A percentile compares a stretch with the other conserved stretches of the same genome.
These are phyloP conservation scores for Periparus ater DNA, from an alignment of 2,797 vertebrate genomes.

Conservation along the genomic window DNA sequence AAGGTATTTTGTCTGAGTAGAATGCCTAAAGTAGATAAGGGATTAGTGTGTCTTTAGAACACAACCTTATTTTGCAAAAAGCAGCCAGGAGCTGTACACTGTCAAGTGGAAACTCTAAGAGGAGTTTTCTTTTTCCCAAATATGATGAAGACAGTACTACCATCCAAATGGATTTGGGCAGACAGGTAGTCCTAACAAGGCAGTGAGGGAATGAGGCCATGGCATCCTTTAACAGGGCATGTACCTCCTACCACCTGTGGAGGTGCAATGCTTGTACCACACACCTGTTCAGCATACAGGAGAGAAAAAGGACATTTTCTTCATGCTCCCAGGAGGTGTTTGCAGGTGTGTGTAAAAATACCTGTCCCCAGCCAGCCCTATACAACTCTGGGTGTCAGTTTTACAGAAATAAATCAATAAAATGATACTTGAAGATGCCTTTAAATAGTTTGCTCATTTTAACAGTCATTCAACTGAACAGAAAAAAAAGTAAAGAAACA, in stretches of 20 bases:
- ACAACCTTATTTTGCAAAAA: neutral
- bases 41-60: neutral
- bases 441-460: neutral
- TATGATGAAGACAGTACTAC: neutral
- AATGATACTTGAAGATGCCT: neutral
- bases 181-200: accelerated
- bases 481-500: neutral
- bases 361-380: neutral
- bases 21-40: neutral
- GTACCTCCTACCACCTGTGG: neutral
- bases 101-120: neutral
- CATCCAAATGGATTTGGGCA: neutral
- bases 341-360: neutral
- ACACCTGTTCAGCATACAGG: neutral
- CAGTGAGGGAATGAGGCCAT: neutral
- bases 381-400: neutral
- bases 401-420: neutral
- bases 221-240: neutral
- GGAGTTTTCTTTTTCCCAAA: neutral
- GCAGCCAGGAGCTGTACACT: neutral
- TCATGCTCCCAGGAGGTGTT: neutral
- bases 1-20: neutral
- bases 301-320: neutral
- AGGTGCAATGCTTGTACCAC: neutral
- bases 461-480: slow-evolving; percentile 15